A percentile compares a stretch with the other conserved stretches of the same genome.
Evolutionary conservation across 2,797 vertebrate genomes (phyloP).

Genomic region (Crocodylus rhombifer): DNA sequence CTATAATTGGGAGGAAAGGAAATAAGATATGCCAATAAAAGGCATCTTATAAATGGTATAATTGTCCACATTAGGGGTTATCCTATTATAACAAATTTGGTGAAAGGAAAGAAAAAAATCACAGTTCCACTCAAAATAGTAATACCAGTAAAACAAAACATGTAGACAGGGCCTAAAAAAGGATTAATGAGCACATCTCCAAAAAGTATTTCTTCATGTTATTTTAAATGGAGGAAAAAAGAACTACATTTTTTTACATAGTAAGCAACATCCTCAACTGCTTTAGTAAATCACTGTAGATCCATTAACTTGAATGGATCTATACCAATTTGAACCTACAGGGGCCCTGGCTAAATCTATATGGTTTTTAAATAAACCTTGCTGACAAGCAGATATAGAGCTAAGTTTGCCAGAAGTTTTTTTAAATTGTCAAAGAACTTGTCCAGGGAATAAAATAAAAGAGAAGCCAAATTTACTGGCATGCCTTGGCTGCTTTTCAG

Average conservation of each 20-base stretch:
- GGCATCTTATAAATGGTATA: neutral
- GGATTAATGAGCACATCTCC: neutral
- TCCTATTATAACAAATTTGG: too few species aligned
- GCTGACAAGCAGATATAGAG: neutral
- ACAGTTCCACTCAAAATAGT: neutral
- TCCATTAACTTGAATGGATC: accelerated
- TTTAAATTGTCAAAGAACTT: neutral
- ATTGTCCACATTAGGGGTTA: neutral
- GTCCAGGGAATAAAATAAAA: neutral
- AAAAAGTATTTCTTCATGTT: neutral
- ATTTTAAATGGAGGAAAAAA: neutral
- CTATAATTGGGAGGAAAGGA: neutral
- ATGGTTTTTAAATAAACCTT: neutral
- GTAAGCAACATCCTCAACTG: neutral
- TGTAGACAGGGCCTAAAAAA: neutral
- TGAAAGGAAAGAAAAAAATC: neutral
- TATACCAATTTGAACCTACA: accelerated
- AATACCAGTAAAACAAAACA: neutral
- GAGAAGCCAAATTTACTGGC: neutral
- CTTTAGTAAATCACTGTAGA: neutral
- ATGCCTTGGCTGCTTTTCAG: neutral
- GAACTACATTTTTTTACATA: neutral
- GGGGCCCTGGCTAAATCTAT: neutral
- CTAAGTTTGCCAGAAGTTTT: neutral
- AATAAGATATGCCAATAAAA: neutral